phyloP scores from a whole-genome alignment of 2,113 vertebrate species.

The Neotoma lepida region DNA sequence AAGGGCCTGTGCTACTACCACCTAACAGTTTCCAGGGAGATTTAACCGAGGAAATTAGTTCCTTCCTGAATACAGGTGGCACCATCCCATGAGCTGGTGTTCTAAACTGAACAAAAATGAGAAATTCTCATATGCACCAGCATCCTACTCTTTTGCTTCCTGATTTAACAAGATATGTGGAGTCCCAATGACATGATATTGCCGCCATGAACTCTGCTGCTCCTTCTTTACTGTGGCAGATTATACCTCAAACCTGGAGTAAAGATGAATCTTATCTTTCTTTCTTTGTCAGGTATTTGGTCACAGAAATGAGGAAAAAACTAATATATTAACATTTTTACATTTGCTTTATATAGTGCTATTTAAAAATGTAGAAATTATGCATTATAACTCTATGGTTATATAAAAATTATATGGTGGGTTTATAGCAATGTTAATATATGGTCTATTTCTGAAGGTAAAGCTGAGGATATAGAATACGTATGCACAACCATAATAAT shows the following conservation, averaged over 20 bases:
- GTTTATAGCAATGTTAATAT: not conserved
- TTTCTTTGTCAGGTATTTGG: not conserved
- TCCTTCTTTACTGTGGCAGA: not conserved
- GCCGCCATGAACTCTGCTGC: not conserved
- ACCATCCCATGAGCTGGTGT: not conserved
- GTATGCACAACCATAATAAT: constrained; percentile 14
- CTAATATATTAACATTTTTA: not conserved
- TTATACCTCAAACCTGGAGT: not conserved
- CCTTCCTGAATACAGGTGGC: not conserved
- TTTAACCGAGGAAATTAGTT: not conserved
- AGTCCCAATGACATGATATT: no score
- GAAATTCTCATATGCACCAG: not conserved
- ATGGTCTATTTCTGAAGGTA: not conserved
- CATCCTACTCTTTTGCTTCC: not conserved
- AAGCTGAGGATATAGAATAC: not conserved
- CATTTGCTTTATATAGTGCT: not conserved
- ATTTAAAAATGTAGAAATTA: constrained; percentile 6
- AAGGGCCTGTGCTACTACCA: no score
- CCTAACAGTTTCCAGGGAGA: no score
- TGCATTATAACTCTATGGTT: not conserved
- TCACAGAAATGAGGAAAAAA: not conserved
- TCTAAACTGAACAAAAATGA: not conserved
- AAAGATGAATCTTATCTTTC: not conserved
- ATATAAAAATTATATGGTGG: not conserved
- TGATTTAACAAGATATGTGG: not conserved